Evolutionary conservation across 2,113 vertebrate genomes (phyloP).

Genomic region (Elephantulus edwardii): DNA sequence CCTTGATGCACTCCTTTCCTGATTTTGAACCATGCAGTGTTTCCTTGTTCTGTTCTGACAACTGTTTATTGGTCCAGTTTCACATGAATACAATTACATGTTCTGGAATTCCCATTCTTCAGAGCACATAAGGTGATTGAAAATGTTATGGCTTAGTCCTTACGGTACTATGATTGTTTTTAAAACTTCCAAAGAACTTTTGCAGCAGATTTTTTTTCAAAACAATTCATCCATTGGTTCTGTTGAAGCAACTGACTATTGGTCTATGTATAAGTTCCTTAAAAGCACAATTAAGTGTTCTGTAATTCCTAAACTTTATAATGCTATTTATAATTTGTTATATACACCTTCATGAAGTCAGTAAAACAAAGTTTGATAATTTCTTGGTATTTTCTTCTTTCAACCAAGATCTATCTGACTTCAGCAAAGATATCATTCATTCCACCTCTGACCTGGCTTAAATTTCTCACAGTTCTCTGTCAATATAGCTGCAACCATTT

Average conservation of each 20-base stretch:
- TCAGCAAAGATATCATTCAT: not conserved
- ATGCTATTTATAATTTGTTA: not conserved
- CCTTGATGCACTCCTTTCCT: too few relatives aligned
- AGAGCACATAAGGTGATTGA: not conserved
- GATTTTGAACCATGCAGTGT: too few relatives aligned
- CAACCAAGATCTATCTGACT: not conserved
- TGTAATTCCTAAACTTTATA: not conserved
- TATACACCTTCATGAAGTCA: not conserved
- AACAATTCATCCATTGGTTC: not conserved
- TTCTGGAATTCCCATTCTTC: not conserved
- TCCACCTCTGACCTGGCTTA: not conserved
- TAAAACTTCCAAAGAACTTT: not conserved
- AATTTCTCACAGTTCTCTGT: not conserved
- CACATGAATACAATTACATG: too few relatives aligned
- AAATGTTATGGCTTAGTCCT: not conserved
- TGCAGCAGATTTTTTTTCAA: not conserved
- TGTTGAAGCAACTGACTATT: not conserved
- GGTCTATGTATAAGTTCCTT: not conserved
- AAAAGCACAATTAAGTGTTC: not conserved
- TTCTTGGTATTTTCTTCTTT: not conserved
- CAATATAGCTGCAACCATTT: not conserved
- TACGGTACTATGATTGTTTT: not conserved
- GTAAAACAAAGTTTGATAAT: not conserved
- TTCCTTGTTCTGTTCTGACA: too few relatives aligned
- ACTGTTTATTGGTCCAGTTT: too few relatives aligned